These are phyloP conservation scores for Xanthostigma xanthostigma DNA, from an alignment of 2,888 invertebrate species.

Conservation along the genomic window DNA sequence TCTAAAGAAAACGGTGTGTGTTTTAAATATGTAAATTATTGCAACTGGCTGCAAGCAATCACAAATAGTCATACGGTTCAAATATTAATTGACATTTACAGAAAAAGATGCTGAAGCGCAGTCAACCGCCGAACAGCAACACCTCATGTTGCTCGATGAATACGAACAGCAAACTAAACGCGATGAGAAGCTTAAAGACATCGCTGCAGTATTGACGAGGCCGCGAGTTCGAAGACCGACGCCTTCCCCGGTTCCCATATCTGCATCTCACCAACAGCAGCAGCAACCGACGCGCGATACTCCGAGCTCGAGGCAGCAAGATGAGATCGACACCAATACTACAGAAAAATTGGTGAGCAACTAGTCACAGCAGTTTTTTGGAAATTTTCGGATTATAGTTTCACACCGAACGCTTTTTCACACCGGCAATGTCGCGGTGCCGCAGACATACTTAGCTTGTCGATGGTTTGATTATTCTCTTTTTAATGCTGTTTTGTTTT, in stretches of 20 bases:
- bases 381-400: too few species aligned
- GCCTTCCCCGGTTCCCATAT: conserved; percentile 36
- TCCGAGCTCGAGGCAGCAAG: conserved; percentile 19
- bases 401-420: too few species aligned
- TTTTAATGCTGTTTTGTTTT: conserved; percentile 9
- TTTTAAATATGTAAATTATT: too few species aligned
- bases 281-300: conserved; percentile 16
- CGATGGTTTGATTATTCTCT: background rate
- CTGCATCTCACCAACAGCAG: conserved; percentile 30
- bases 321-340: conserved; percentile 17
- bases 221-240: conserved; percentile 39
- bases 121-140: conserved; percentile 6
- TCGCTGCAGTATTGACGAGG: conserved; percentile 67
- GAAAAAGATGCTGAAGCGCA: background rate
- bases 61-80: too few species aligned
- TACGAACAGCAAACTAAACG: conserved; percentile 40
- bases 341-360: background rate
- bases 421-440: too few species aligned
- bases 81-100: background rate
- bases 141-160: conserved; percentile 29
- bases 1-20: conserved; percentile 9
- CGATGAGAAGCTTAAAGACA: conserved; percentile 65
- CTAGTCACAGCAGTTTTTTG: conserved; percentile 16
- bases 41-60: too few species aligned
- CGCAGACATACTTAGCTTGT: background rate